These are phyloP conservation scores for Pampus argenteus DNA, from an alignment of 2,797 vertebrate genomes.

Conservation along the genomic window DNA sequence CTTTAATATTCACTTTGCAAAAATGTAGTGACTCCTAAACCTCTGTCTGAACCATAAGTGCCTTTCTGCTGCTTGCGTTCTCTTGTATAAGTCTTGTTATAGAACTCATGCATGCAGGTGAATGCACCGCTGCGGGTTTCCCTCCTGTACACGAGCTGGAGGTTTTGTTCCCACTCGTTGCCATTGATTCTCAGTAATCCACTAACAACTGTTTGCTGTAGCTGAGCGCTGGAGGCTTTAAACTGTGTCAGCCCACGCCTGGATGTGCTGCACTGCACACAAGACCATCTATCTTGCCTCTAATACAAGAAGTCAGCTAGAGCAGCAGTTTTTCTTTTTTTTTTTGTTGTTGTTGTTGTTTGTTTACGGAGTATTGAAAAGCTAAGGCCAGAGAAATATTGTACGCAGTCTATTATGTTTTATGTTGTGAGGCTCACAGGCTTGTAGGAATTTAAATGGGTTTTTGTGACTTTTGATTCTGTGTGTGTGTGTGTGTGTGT, in stretches of 20 bases:
- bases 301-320: conserved; percentile 42
- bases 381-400: conserved; percentile 38
- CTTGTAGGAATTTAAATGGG: conserved; percentile 22
- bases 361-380: conserved; percentile 32
- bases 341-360: too few relatives aligned
- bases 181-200: conserved; percentile 71
- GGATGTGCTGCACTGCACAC: conserved; percentile 41
- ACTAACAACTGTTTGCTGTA: conserved; percentile 71
- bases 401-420: conserved; percentile 31
- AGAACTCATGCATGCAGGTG: conserved; percentile 32
- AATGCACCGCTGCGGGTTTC: conserved; percentile 25
- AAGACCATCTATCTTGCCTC: conserved; percentile 53
- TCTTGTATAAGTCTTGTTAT: conserved; percentile 10
- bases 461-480: conserved; percentile 28
- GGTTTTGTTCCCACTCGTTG: conserved; percentile 59
- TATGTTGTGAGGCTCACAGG: conserved; percentile 24
- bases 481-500: conserved; percentile 3
- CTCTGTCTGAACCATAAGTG: background rate
- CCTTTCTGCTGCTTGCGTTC: background rate
- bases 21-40: background rate
- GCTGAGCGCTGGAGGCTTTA: conserved; percentile 56
- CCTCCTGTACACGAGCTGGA: background rate
- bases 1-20: background rate
- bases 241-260: conserved; percentile 56
- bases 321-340: conserved; percentile 35